A percentile compares a stretch with the other conserved stretches of the same genome.
Evolutionary conservation across 35 echinoderm and acorn worm species (phyloP).

Genomic region (Apostichopus parvimensis): DNA sequence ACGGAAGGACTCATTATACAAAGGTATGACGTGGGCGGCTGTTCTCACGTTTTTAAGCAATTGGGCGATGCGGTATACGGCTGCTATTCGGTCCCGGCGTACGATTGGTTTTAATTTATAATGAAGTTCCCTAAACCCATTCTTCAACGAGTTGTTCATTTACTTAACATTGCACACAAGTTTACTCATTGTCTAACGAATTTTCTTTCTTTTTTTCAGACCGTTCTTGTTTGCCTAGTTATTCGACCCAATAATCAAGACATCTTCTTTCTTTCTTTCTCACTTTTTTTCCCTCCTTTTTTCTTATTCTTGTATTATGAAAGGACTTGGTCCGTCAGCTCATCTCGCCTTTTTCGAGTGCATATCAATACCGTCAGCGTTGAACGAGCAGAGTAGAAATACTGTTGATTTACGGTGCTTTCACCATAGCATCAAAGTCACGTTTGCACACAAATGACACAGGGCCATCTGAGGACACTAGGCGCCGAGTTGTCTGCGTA

Average conservation of each 20-base stretch:
- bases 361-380: slow-evolving; percentile 17
- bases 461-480: slow-evolving; percentile 51
- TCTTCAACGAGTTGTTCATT: too few species aligned
- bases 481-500: slow-evolving; percentile 44
- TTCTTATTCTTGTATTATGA: background rate
- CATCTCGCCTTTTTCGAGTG: background rate
- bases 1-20: slow-evolving; percentile 28
- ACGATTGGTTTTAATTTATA: too few species aligned
- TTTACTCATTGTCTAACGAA: background rate
- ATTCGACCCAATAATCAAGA: slow-evolving; percentile 48
- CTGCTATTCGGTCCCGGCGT: too few species aligned
- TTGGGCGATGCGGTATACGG: background rate
- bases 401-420: slow-evolving; percentile 35
- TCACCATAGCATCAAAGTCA: slow-evolving; percentile 46
- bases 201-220: slow-evolving; percentile 4
- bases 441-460: slow-evolving; percentile 50
- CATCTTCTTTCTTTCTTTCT: slow-evolving; percentile 6
- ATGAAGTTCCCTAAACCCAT: too few species aligned
- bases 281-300: too few species aligned
- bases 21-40: background rate
- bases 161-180: background rate
- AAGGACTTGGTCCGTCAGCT: background rate
- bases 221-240: slow-evolving; percentile 46
- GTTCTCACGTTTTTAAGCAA: slow-evolving; percentile 1
- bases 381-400: slow-evolving; percentile 1